Conservation (phyloP, 1,140 invertebrate species). For the Solenopsis invicta region DNA sequence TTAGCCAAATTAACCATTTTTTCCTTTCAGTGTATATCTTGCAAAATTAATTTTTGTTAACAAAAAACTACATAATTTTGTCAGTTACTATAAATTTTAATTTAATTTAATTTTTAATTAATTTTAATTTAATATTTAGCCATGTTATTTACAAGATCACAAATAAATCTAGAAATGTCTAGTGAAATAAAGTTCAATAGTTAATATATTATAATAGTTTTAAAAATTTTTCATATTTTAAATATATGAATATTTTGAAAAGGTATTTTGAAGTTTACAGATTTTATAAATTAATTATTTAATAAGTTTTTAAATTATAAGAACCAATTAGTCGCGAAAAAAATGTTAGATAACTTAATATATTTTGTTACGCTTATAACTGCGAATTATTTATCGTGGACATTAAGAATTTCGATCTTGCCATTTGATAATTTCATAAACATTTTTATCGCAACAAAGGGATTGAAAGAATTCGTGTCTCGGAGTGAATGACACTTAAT, state of each 20-base stretch:
- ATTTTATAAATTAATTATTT: too few relatives aligned
- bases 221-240: too few relatives aligned
- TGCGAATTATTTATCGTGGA: neutral
- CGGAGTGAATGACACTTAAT: constrained; percentile 48
- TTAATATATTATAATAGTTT: too few relatives aligned
- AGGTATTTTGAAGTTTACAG: too few relatives aligned
- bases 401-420: neutral
- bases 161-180: too few relatives aligned
- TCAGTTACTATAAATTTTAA: too few relatives aligned
- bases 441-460: neutral
- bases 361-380: neutral
- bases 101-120: too few relatives aligned
- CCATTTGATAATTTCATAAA: neutral
- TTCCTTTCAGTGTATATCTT: neutral
- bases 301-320: neutral
- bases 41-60: neutral
- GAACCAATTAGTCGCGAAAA: neutral
- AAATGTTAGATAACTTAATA: constrained; percentile 15
- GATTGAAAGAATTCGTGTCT: constrained; percentile 7
- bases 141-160: too few relatives aligned
- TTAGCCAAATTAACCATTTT: neutral
- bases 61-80: neutral
- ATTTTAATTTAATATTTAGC: too few relatives aligned
- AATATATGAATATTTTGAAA: too few relatives aligned
- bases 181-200: too few relatives aligned